These are phyloP conservation scores for Bujurquina vittata DNA, from an alignment of 2,113 vertebrate genomes.

Conservation along the genomic window DNA sequence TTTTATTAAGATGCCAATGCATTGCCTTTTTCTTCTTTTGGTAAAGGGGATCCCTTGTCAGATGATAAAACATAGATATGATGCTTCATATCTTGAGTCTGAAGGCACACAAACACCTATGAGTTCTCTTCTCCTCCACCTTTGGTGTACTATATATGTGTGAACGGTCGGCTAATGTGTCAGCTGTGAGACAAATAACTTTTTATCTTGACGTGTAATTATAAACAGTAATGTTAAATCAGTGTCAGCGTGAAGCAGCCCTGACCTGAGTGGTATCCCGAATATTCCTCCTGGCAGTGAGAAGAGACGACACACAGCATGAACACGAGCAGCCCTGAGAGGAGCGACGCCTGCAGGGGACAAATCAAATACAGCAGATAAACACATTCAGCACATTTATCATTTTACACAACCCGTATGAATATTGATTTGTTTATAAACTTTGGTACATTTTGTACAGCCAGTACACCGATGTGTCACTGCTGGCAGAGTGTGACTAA, in stretches of 20 bases:
- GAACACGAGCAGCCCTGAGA: constrained; percentile 56
- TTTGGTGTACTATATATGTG: no score
- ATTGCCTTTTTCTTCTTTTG: no score
- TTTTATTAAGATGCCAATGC: no score
- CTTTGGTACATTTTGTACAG: no score
- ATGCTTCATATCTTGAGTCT: no score
- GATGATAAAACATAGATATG: no score
- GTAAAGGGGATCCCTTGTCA: no score
- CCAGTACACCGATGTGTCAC: no score
- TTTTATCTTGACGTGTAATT: background rate
- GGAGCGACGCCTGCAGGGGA: constrained; percentile 53
- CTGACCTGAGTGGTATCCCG: constrained; percentile 74
- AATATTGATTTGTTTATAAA: no score
- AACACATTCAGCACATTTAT: background rate
- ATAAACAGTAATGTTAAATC: background rate
- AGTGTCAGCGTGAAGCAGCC: background rate
- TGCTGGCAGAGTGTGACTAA: no score
- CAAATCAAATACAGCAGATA: background rate
- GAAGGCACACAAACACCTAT: no score
- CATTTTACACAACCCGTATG: background rate
- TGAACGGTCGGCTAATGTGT: background rate
- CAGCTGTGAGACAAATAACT: background rate
- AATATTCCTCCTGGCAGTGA: constrained; percentile 73
- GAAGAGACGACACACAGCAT: constrained; percentile 50
- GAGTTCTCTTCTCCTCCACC: no score